Percentiles rank a stretch among this genome's conserved stretches.
These are phyloP conservation scores for Cryptoblepharus egeriae DNA, from an alignment of 2,797 vertebrate species.

Conservation along the genomic window DNA sequence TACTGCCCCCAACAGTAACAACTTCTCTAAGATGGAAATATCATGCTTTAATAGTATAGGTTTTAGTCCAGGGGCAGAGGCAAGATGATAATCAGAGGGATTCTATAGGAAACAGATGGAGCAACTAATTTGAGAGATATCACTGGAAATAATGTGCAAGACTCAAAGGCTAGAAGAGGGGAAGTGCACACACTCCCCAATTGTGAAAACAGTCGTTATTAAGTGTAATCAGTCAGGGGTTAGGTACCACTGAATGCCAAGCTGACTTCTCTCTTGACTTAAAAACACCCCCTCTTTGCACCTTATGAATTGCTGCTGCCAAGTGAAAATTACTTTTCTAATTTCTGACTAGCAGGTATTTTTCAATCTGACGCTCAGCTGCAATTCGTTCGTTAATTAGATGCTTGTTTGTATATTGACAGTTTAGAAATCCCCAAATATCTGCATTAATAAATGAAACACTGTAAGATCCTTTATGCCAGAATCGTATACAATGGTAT, in stretches of 20 bases:
- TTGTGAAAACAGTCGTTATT: slow-evolving; percentile 15
- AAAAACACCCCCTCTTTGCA: not conserved
- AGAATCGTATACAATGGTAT: not conserved
- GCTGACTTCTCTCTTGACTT: not conserved
- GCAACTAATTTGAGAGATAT: slow-evolving; percentile 12
- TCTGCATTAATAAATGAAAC: slow-evolving; percentile 12
- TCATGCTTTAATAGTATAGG: not conserved
- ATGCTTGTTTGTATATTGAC: not conserved
- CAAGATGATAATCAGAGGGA: not conserved
- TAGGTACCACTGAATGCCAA: slow-evolving; percentile 12
- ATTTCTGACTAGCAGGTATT: slow-evolving; percentile 8
- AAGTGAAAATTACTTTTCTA: slow-evolving; percentile 37
- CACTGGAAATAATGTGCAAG: not conserved
- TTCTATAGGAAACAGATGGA: slow-evolving; percentile 13
- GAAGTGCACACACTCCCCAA: not conserved
- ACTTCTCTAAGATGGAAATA: not conserved
- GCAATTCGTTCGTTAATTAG: slow-evolving; percentile 22
- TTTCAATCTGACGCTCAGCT: slow-evolving; percentile 10
- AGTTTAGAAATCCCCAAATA: not conserved
- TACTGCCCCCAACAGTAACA: not conserved
- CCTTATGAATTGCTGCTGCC: slow-evolving; percentile 11
- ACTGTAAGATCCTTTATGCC: not conserved
- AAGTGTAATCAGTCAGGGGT: slow-evolving; percentile 15
- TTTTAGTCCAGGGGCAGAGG: not conserved
- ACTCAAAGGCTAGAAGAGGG: not conserved